phyloP scores from a whole-genome alignment of 2,113 vertebrate genomes.

The Calonectris borealis region DNA sequence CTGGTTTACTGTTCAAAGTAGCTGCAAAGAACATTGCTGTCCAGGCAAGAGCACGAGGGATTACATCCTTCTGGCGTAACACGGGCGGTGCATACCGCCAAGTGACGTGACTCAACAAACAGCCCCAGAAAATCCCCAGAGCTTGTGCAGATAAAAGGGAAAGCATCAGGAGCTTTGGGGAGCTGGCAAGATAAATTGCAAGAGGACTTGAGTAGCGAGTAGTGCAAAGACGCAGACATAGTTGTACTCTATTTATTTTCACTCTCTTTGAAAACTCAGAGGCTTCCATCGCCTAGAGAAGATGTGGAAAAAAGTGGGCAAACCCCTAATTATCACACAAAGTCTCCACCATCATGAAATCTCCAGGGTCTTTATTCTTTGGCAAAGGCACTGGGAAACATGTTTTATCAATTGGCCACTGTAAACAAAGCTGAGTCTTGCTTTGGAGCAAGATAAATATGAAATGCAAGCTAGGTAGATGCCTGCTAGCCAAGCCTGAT shows the following conservation, averaged over 20 bases:
- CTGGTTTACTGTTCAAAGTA: neutral
- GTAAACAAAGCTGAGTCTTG: neutral
- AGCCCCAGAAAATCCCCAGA: neutral
- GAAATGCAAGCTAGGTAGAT: neutral
- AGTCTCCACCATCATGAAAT: neutral
- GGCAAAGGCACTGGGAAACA: neutral
- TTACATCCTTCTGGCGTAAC: neutral
- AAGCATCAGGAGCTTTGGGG: neutral
- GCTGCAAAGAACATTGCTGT: neutral
- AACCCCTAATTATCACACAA: neutral
- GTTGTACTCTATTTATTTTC: neutral
- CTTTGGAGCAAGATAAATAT: neutral
- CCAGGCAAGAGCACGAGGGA: neutral
- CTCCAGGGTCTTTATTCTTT: neutral
- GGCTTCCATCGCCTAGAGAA: neutral
- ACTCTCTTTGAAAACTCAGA: neutral
- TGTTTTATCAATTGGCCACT: neutral
- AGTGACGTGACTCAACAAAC: neutral
- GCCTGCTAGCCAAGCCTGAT: neutral
- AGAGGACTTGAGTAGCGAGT: neutral
- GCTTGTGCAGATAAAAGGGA: neutral
- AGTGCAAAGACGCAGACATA: neutral
- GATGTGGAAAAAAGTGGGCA: neutral
- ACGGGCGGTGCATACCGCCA: rapidly evolving
- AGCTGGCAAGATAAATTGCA: neutral